A percentile compares a stretch with the other conserved stretches of the same genome.
Conservation (phyloP, 1,140 invertebrate genomes). For the Zophobas morio region DNA sequence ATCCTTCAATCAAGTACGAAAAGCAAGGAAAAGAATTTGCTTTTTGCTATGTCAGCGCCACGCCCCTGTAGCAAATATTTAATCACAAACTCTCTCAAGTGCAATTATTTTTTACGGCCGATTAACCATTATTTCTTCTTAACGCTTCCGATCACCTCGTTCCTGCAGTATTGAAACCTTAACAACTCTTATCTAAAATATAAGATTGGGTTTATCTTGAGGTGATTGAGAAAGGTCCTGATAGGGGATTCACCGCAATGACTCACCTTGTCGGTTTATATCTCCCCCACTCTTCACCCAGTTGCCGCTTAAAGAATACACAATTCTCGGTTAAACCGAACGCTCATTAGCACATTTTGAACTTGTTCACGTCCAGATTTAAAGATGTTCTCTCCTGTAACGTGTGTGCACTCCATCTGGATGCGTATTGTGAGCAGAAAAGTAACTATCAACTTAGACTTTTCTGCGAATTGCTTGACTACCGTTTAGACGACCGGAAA, state of each 20-base stretch:
- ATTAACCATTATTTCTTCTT: conserved; percentile 36
- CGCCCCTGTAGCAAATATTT: conserved; percentile 14
- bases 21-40: background rate
- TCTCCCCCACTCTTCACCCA: conserved; percentile 9
- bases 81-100: conserved; percentile 26
- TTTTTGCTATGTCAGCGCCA: conserved; percentile 2
- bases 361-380: no score
- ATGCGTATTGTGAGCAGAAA: no score
- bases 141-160: conserved; percentile 36
- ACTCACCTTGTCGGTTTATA: conserved; percentile 42
- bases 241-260: conserved; percentile 38
- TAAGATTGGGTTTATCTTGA: conserved; percentile 39
- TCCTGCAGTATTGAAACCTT: conserved; percentile 39
- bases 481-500: conserved; percentile 12
- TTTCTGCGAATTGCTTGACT: background rate
- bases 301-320: background rate
- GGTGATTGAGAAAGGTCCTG: conserved; percentile 40
- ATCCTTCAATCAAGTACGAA: background rate
- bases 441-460: background rate
- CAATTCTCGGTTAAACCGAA: conserved; percentile 18
- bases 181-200: conserved; percentile 42
- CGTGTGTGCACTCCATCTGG: no score
- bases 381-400: no score
- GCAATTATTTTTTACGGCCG: conserved; percentile 39
- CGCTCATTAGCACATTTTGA: background rate